These are phyloP conservation scores for Crypturellus tataupa DNA, from an alignment of 2,797 vertebrate genomes.

Conservation along the genomic window DNA sequence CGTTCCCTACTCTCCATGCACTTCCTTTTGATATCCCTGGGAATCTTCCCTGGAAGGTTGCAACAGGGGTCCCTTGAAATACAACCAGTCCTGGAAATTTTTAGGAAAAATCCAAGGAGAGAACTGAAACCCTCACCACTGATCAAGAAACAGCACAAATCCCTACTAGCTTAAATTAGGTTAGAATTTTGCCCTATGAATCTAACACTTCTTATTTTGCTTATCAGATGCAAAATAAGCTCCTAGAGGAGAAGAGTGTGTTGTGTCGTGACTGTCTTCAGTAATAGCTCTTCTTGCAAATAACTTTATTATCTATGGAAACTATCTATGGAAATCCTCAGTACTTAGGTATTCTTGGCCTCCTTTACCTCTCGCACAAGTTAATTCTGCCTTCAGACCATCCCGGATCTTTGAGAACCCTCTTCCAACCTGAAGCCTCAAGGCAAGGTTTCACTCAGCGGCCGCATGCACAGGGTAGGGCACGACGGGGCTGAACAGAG, in stretches of 20 bases:
- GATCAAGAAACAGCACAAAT: not conserved
- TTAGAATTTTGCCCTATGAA: not conserved
- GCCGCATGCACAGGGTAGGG: not conserved
- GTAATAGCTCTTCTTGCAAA: not conserved
- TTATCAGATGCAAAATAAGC: not conserved
- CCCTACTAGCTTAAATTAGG: not conserved
- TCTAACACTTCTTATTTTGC: not conserved
- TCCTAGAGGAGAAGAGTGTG: not conserved
- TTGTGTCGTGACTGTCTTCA: not conserved
- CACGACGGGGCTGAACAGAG: no score
- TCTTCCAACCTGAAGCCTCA: not conserved
- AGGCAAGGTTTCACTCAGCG: slow-evolving; percentile 12
- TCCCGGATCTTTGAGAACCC: not conserved
- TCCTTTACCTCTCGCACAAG: not conserved
- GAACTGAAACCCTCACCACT: not conserved
- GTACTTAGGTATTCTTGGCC: not conserved
- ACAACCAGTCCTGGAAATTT: not conserved
- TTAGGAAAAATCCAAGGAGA: fast-evolving
- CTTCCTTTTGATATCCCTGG: slow-evolving; percentile 11
- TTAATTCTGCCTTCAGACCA: not conserved
- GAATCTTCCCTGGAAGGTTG: not conserved
- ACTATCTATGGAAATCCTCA: not conserved
- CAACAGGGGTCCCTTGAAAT: not conserved
- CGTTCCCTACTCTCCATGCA: not conserved
- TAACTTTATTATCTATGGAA: not conserved